These are phyloP conservation scores for Synanceia verrucosa DNA, from an alignment of 2,797 vertebrate genomes.

Conservation along the genomic window DNA sequence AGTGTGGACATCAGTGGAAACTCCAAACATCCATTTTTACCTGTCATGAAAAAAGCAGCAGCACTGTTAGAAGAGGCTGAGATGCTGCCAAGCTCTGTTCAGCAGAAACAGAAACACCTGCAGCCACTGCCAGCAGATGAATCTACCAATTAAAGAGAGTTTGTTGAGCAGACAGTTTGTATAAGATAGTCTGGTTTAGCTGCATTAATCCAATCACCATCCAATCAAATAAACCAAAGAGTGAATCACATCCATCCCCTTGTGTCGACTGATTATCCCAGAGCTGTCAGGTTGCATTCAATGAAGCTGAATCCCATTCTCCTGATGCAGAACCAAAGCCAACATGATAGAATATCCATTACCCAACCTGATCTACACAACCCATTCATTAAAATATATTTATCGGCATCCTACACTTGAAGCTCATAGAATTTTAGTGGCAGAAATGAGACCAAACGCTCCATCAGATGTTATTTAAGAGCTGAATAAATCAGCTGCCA, in stretches of 20 bases:
- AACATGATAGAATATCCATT: background rate
- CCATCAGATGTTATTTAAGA: constrained; percentile 1
- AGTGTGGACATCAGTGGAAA: too few relatives aligned
- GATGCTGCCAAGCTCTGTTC: background rate
- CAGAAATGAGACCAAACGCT: background rate
- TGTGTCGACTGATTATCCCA: background rate
- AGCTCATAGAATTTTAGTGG: background rate
- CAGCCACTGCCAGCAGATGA: background rate
- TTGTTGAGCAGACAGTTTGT: constrained; percentile 9
- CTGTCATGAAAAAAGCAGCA: too few relatives aligned
- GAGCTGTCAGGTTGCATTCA: background rate
- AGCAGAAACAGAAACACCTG: constrained; percentile 9
- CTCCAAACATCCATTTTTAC: too few relatives aligned
- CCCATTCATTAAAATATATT: background rate
- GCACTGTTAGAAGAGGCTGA: too few relatives aligned
- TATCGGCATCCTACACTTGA: background rate
- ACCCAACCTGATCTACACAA: background rate
- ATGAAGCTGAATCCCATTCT: background rate
- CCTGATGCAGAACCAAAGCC: background rate
- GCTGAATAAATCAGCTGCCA: too few relatives aligned
- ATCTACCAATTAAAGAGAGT: constrained; percentile 11
- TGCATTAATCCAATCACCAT: constrained; percentile 12
- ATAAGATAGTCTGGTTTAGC: background rate
- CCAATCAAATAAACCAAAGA: background rate
- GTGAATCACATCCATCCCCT: background rate